Evolutionary conservation across 2,888 invertebrate species (phyloP), one percentile per base, ranked within the genome.

Genomic region (Drosophila atripex): DNA sequence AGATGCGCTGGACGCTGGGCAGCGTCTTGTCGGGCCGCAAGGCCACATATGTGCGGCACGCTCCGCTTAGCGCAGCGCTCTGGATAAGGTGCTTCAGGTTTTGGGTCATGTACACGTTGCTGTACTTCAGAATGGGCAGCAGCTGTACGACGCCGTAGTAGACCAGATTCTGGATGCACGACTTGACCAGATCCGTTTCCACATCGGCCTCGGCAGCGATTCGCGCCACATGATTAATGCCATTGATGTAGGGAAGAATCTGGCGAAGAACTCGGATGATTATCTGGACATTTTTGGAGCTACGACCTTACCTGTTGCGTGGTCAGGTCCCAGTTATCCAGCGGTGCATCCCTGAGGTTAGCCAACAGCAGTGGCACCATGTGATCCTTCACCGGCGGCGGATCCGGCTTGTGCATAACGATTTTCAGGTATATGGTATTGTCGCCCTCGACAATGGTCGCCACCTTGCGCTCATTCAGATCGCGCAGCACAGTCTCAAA

Each of bases 181-280:
- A 96, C 91, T 98, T 98, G 0, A 98, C 98, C 32, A 98, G 93
- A 90, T 97, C 97, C 76, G 96, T 96, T 90, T 98, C 98, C 0
- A 99, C 97, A 88, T 98, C 97, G 0, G 98, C 96, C 86, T 97
- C 95, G 0, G 95, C 94, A 0, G 98, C 96, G 73, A 99, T 98
- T 86, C 96, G 95, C 0, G 96, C 95, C 4, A 98, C 95, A 90
- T 98, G 98, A 91, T 97, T 97, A 88, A 96, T 96, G 0, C 98
- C 98, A 91, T 98, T 96, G 52, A 99, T 97, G 88, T 95, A 96
- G 0, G 97, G 97, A 25, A 97, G 71, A 49, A 90, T 90, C 91
- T 90, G 11, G 6, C 23, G 12, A 5, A 45, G n/a, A 41, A 47
- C 21, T 52, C 45, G 46, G 11, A 21, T 12, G 7, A 9, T 14